These are phyloP conservation scores for Drosophila parthenogenetica DNA, from an alignment of 2,888 invertebrate genomes.

Conservation along the genomic window DNA sequence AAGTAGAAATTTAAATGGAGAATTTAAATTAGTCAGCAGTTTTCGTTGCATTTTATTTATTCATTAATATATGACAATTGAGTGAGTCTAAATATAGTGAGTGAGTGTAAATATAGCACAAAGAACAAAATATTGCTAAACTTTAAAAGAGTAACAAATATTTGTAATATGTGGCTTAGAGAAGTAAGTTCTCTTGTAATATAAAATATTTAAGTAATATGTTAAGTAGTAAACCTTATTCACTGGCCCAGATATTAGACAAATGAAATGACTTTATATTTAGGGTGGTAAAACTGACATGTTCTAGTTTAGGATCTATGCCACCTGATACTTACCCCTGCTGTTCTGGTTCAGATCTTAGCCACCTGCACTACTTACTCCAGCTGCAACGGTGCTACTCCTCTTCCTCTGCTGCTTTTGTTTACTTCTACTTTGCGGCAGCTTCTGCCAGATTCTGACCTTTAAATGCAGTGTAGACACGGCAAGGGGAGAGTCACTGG, in stretches of 20 bases:
- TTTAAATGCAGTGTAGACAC: too few relatives aligned
- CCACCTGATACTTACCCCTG: not conserved
- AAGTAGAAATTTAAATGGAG: not conserved
- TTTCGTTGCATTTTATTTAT: not conserved
- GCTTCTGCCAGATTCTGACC: too few relatives aligned
- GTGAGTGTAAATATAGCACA: too few relatives aligned
- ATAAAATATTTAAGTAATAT: too few relatives aligned
- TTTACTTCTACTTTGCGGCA: too few relatives aligned
- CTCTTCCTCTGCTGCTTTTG: too few relatives aligned
- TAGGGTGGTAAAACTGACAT: not conserved
- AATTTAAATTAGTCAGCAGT: constrained; percentile 7
- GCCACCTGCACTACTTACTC: too few relatives aligned
- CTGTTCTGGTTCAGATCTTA: not conserved
- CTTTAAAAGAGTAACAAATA: not conserved
- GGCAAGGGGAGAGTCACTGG: too few relatives aligned
- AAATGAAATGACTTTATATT: constrained; percentile 38
- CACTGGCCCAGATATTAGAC: constrained; percentile 11
- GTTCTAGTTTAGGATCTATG: not conserved
- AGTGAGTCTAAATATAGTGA: constrained; percentile 15
- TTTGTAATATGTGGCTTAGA: too few relatives aligned
- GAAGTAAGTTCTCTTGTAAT: too few relatives aligned
- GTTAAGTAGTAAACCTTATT: too few relatives aligned
- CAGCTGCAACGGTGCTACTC: too few relatives aligned
- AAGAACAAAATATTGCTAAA: not conserved
- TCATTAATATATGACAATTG: constrained; percentile 16